Evolutionary conservation across 2,888 invertebrate species (phyloP).

Genomic region (Lasius platythorax): DNA sequence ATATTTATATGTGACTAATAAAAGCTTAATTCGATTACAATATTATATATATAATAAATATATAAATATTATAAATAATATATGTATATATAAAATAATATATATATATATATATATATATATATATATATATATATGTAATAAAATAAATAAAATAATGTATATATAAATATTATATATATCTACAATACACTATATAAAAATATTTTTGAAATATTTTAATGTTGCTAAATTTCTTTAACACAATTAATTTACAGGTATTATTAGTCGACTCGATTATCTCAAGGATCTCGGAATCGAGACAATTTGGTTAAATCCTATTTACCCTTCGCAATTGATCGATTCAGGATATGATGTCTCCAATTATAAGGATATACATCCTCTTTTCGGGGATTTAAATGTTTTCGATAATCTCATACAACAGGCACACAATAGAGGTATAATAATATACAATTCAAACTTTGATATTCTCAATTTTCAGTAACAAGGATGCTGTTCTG

Average conservation of each 20-base stretch:
- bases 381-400: constrained; percentile 74
- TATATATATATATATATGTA: no score
- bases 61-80: no score
- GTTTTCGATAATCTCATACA: constrained; percentile 75
- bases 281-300: constrained; percentile 76
- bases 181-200: neutral
- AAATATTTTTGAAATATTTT: neutral
- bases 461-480: neutral
- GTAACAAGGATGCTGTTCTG: no score
- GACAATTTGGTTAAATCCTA: constrained; percentile 77
- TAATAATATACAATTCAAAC: neutral
- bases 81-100: no score
- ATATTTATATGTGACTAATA: no score
- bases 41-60: no score
- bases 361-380: constrained; percentile 74
- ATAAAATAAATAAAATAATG: no score
- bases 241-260: constrained; percentile 68
- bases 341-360: constrained; percentile 79
- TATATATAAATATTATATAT: no score
- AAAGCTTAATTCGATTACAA: no score
- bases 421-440: constrained; percentile 77
- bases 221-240: neutral
- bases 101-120: no score
- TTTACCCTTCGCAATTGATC: constrained; percentile 77
- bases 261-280: constrained; percentile 77